A percentile compares a stretch with the other conserved stretches of the same genome.
Evolutionary conservation across 30 jellyfish, hydroid and myxozoan genomes (phyloP).

Genomic region (Cassiopea xamachana): DNA sequence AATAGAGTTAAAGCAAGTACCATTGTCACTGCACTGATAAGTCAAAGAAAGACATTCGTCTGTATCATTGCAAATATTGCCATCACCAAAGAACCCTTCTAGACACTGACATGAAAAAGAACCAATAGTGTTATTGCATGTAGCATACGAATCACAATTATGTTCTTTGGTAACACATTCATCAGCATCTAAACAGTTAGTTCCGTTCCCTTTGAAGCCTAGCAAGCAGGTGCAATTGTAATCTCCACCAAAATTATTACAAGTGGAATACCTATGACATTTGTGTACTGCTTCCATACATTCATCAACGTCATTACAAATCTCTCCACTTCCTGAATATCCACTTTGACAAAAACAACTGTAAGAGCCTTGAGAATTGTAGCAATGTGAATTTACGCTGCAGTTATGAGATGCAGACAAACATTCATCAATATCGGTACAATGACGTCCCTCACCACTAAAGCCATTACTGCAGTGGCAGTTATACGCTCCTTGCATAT

Average conservation of each 20-base stretch:
- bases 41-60: constrained; percentile 32
- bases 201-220: constrained; percentile 70
- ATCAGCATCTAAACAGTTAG: constrained; percentile 30
- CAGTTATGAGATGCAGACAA: constrained; percentile 27
- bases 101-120: constrained; percentile 50
- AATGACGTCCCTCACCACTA: constrained; percentile 55
- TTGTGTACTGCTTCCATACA: constrained; percentile 18
- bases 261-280: constrained; percentile 69
- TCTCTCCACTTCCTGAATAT: constrained; percentile 35
- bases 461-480: constrained; percentile 71
- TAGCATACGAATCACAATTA: constrained; percentile 28
- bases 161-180: constrained; percentile 27
- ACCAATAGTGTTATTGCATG: constrained; percentile 42
- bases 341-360: constrained; percentile 48
- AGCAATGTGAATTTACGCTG: constrained; percentile 19
- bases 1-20: constrained; percentile 13
- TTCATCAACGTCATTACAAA: constrained; percentile 66
- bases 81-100: constrained; percentile 43
- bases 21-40: constrained; percentile 23
- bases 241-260: constrained; percentile 49
- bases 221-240: constrained; percentile 42
- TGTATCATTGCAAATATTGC: constrained; percentile 23
- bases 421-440: constrained; percentile 77
- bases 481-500: constrained; percentile 43
- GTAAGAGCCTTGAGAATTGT: constrained; percentile 28